phyloP scores from a whole-genome alignment of 2,888 invertebrate genomes.

The Sepiola atlantica region DNA sequence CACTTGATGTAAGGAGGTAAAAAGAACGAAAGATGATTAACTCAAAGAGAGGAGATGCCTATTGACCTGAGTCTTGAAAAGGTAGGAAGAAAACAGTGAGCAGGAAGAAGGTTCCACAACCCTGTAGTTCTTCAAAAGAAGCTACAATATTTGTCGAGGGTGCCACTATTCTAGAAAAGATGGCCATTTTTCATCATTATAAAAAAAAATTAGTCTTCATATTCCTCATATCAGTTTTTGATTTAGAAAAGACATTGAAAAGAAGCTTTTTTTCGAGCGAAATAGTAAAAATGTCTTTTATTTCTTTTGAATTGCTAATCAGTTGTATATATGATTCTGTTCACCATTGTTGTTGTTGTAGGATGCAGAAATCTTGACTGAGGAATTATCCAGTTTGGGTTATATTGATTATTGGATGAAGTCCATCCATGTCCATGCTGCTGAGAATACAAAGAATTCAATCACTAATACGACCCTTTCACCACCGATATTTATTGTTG shows the following conservation, averaged over 20 bases:
- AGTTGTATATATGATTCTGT: neutral
- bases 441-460: slow-evolving; percentile 62
- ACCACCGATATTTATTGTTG: slow-evolving; percentile 75
- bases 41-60: no score
- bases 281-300: neutral
- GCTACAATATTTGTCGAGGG: no score
- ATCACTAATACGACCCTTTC: slow-evolving; percentile 66
- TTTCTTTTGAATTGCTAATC: neutral
- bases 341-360: neutral
- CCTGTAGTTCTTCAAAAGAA: no score
- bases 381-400: slow-evolving; percentile 65
- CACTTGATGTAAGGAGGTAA: no score
- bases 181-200: neutral
- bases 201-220: neutral
- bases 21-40: no score
- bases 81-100: no score
- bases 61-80: no score
- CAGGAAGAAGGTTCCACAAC: no score
- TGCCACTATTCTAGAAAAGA: neutral
- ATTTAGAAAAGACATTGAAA: neutral
- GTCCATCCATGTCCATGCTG: slow-evolving; percentile 71
- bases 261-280: neutral
- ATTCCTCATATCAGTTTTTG: neutral
- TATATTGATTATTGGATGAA: slow-evolving; percentile 73
- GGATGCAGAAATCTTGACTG: slow-evolving; percentile 46